Evolutionary conservation across 2,888 invertebrate species (phyloP), one percentile per base, ranked within the genome.

Genomic region (Arctia plantaginis): DNA sequence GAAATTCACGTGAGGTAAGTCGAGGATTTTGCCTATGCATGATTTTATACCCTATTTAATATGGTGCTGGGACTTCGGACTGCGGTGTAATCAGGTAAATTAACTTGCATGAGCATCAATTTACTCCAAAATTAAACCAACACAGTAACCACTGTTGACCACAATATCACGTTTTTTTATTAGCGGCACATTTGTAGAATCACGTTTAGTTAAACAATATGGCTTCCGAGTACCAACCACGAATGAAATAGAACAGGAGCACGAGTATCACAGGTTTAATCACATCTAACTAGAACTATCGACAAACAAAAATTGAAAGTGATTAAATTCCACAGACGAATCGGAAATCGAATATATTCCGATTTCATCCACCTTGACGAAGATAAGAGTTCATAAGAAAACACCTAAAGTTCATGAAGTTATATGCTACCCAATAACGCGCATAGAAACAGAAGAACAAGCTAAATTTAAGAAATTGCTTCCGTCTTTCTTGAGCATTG

Each of bases 321-420:
- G 89, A 92, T 94, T 89, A 91, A 90, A 90, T 93, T 97, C 96
- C 97, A 94, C 97, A 97, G 98, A 97, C 96, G 97, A 97, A 90
- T 95, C 97, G 87, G 97, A 97, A 95, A 97, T 98, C 90, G 98
- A 98, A 96, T 98, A 98, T 93, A 97, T 97, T 93, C 98, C 98
- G 89, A 97, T 98, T 88, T 97, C 98, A 81, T 97, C 98, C 69
- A 98, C 97, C 82, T 94, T 98, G 89, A 98, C 98, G 85, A 97
- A 97, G 95, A 98, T 98, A 90, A 96, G 97, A 90, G 97, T 98
- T 71, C 97, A 97, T 91, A 97, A 97, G 94, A 97, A 96, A 88
- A 92, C 93, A 77, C 95, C 96, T 77, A 91, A 92, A 77, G 83
- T 91, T 72, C 93, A 93, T 66, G 97, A 97, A 93, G 96, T 97